Conservation (phyloP, 2,888 invertebrate genomes). For the Eupithecia centaureata region DNA sequence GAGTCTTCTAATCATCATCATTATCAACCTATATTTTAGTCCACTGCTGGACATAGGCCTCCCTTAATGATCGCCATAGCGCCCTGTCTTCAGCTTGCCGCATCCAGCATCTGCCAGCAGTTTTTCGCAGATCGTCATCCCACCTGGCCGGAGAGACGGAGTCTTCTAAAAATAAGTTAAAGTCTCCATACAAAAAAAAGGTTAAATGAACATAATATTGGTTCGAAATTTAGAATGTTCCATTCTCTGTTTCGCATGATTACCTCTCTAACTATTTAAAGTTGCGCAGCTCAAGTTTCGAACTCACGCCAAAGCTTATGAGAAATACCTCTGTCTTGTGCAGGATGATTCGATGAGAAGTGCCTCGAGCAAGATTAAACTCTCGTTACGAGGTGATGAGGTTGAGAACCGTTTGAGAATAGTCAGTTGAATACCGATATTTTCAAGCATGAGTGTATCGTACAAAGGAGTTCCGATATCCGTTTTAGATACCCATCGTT, state of each 20-base stretch:
- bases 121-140: no score
- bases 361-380: not conserved
- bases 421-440: not conserved
- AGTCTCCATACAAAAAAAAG: no score
- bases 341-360: constrained; percentile 8
- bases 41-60: no score
- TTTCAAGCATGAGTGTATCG: not conserved
- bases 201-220: not conserved
- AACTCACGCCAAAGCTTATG: constrained; percentile 11
- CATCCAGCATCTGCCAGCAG: no score
- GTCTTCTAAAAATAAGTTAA: no score
- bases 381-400: not conserved
- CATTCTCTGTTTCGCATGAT: not conserved
- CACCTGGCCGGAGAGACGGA: no score
- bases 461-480: not conserved
- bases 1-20: no score
- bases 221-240: not conserved
- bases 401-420: not conserved
- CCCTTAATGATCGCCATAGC: no score
- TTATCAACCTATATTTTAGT: no score
- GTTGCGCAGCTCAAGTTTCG: not conserved
- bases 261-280: constrained; percentile 4
- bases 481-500: not conserved
- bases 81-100: no score
- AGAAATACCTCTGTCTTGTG: constrained; percentile 8